Percentiles rank a stretch among this genome's conserved stretches.
phyloP scores from a whole-genome alignment of 2,797 vertebrate genomes.

The Coccyzus lansbergi region DNA sequence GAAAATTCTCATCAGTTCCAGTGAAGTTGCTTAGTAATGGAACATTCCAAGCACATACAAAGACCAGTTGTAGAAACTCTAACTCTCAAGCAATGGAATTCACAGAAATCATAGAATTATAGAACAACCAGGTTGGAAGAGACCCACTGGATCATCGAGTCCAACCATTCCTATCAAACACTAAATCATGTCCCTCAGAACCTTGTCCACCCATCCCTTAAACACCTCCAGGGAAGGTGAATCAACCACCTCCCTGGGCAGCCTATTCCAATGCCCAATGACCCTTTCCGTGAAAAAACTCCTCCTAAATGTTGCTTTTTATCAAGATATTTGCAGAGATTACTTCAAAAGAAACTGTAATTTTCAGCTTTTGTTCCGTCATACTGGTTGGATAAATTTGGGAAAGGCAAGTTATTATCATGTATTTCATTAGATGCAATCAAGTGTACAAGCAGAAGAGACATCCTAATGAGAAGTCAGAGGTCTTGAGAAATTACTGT shows the following conservation, averaged over 20 bases:
- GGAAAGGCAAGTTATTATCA: conserved; percentile 6
- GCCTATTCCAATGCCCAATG: too few species aligned
- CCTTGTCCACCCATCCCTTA: too few species aligned
- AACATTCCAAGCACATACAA: neutral
- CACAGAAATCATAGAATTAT: too few species aligned
- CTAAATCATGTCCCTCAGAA: too few species aligned
- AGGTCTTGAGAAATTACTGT: conserved; percentile 61
- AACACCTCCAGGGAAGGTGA: too few species aligned
- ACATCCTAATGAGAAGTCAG: conserved; percentile 32
- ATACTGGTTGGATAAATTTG: neutral
- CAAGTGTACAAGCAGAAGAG: conserved; percentile 29
- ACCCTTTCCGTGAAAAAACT: too few species aligned
- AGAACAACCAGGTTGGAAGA: too few species aligned
- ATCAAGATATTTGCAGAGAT: neutral
- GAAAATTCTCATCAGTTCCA: neutral
- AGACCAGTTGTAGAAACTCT: neutral
- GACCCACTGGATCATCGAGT: too few species aligned
- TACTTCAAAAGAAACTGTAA: conserved; percentile 16
- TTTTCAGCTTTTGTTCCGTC: conserved; percentile 5
- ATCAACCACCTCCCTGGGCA: too few species aligned
- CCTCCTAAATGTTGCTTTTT: neutral
- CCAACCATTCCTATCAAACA: too few species aligned
- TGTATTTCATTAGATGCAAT: conserved; percentile 32
- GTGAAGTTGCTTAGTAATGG: neutral
- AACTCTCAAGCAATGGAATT: neutral